phyloP scores from a whole-genome alignment of 2,888 invertebrate genomes.

The Selenia dentaria region DNA sequence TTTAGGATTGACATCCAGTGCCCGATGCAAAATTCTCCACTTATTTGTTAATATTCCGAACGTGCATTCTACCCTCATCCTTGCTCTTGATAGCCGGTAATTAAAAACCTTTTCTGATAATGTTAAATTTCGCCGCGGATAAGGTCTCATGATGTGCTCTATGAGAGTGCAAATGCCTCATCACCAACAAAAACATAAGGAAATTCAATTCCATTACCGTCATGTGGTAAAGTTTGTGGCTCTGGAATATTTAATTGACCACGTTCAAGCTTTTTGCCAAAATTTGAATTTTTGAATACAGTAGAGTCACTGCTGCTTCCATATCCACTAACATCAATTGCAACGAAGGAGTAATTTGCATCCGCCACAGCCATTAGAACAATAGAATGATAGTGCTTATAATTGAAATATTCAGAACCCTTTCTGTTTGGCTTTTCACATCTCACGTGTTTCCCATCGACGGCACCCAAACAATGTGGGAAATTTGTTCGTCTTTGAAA shows the following conservation, averaged over 20 bases:
- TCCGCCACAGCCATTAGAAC: background rate
- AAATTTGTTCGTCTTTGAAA: background rate
- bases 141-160: background rate
- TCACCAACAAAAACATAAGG: background rate
- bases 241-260: background rate
- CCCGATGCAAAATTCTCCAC: background rate
- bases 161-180: background rate
- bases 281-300: background rate
- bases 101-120: background rate
- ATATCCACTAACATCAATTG: background rate
- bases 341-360: background rate
- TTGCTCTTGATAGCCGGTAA: background rate
- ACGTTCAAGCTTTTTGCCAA: background rate
- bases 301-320: background rate
- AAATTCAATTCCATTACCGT: background rate
- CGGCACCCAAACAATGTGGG: background rate
- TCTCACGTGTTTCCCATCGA: background rate
- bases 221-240: background rate
- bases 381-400: background rate
- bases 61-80: background rate
- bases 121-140: background rate
- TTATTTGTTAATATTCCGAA: background rate
- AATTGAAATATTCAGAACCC: background rate
- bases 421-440: background rate
- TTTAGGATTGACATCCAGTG: too few species aligned